Evolutionary conservation across 2,888 invertebrate species (phyloP).

Genomic region (Nomada fucata): DNA sequence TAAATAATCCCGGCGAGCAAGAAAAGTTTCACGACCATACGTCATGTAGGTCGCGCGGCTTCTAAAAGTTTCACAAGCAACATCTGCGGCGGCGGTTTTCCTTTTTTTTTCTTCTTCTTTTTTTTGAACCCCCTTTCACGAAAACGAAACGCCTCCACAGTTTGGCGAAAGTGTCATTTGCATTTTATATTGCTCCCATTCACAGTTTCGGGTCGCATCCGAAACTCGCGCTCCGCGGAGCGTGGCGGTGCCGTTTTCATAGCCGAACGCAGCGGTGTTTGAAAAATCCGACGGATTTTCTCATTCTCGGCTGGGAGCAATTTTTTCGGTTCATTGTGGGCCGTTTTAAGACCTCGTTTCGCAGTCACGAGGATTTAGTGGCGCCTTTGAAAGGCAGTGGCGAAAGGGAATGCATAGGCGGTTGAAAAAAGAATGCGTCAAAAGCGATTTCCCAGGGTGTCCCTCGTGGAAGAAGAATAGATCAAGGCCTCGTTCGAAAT

Average conservation of each 20-base stretch:
- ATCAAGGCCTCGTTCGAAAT: too few species aligned
- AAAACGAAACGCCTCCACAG: constrained; percentile 21
- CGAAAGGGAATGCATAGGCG: background rate
- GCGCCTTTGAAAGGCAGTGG: background rate
- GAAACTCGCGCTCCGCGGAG: background rate
- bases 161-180: constrained; percentile 49
- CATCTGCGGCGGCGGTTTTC: constrained; percentile 36
- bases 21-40: constrained; percentile 23
- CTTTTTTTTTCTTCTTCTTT: constrained; percentile 41
- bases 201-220: constrained; percentile 36
- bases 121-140: constrained; percentile 32
- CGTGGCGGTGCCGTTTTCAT: constrained; percentile 26
- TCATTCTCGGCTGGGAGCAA: constrained; percentile 1
- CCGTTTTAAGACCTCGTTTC: constrained; percentile 11
- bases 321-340: background rate
- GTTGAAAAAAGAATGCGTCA: background rate
- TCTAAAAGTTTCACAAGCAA: constrained; percentile 36
- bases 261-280: constrained; percentile 27
- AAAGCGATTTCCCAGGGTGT: background rate
- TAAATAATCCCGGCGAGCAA: constrained; percentile 13
- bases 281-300: constrained; percentile 28
- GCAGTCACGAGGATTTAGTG: background rate
- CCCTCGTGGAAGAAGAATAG: background rate
- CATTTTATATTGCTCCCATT: constrained; percentile 60
- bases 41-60: constrained; percentile 28